These are phyloP conservation scores for Astreopora myriophthalma DNA, from an alignment of 64 coral and sea anemone species.

Conservation along the genomic window DNA sequence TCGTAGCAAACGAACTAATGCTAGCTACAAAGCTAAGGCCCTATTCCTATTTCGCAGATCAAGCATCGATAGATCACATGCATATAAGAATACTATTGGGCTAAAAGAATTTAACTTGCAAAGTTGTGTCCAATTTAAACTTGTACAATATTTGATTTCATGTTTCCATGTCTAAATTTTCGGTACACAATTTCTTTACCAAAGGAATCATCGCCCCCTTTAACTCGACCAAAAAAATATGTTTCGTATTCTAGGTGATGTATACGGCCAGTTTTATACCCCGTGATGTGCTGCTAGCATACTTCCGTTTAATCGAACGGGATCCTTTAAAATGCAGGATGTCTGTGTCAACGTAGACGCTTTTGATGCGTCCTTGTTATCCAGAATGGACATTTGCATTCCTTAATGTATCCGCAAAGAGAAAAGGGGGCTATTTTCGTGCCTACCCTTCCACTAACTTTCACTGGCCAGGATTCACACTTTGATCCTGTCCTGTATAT, in stretches of 20 bases:
- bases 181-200: conserved; percentile 2
- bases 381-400: not conserved
- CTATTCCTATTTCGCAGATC: not conserved
- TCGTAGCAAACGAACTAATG: not conserved
- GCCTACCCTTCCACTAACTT: not conserved
- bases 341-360: not conserved
- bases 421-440: not conserved
- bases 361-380: not conserved
- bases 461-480: not conserved
- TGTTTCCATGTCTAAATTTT: not conserved
- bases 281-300: no score
- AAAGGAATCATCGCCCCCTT: not conserved
- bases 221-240: conserved; percentile 8
- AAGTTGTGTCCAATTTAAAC: not conserved
- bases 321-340: not conserved
- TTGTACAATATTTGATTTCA: conserved; percentile 19
- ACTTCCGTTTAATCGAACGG: no score
- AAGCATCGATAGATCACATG: not conserved
- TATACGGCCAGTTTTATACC: not conserved
- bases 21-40: not conserved
- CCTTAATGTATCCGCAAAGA: not conserved
- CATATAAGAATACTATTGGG: not conserved
- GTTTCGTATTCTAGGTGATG: not conserved
- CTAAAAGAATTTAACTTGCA: not conserved
- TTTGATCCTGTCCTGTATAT: not conserved